Evolutionary conservation across 2,888 invertebrate genomes (phyloP), one percentile per base, ranked within the genome.

Genomic region (Proisotoma minuta): DNA sequence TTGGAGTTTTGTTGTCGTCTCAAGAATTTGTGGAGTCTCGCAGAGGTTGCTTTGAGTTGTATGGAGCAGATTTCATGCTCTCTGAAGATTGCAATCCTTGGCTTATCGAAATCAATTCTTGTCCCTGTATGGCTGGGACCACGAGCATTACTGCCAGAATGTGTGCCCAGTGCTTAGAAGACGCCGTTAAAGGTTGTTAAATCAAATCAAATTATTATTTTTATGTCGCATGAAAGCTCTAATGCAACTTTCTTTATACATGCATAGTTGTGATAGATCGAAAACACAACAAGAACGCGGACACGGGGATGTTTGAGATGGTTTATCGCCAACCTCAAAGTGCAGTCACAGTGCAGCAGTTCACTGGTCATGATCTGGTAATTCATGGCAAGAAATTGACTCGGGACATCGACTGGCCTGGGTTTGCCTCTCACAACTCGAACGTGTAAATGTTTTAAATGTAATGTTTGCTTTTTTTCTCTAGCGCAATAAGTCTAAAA

Each of bases 101-200:
- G 87, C 79, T 95, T 65, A 89, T 96, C 74, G 95, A 96, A 81
- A 92, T 95, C 70, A 95, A 96, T 80, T 88, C 90, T 1, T 87
- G 87, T 75, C 94, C 94, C 0, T 88, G 91, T 60, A 84, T 95
- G 78, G 82, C 86, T 23, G 85, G 88, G n/a, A 91, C 90, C 26
- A 94, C 94, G 0, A 84, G 84, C 60, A 85, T 94, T 12, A 95
- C 94, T 0, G 86, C 88, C 0, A 83, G 84, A 70, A 84, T 95
- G 76, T 94, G 93, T 76, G 84, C 88, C 2, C 82, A 83, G 72
- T 90, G 89, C 3, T 78, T 93, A 20, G 85, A 89, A 73, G 94
- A 95, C 79, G 83, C 90, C 23, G 82, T 95, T 57, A 94, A 92
- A 85, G 93, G 93, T 34, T 8, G 34, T 86, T 65, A 48, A 40